Base-by-base conservation (phyloP, 92 coral and sea anemone species). In the Pocillopora meandrina region DNA sequence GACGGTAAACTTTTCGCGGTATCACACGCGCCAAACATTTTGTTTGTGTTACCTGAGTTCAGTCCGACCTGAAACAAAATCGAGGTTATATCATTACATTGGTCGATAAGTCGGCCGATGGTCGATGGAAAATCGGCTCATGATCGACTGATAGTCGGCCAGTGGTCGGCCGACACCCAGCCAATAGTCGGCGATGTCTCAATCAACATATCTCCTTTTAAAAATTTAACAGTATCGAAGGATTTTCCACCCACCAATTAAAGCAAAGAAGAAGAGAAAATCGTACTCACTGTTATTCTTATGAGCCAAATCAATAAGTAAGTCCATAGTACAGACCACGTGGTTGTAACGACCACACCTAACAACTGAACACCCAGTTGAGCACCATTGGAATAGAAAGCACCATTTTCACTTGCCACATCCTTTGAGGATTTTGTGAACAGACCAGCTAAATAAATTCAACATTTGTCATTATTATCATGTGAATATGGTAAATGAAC, bases 291-390 rank as follows among this genome's bases (percentile, higher is more conserved):
- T 79, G 98, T 94, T 62, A 93, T 67, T 75, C 93, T 97, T 77
- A 95, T 95, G 64, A 96, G 89, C 95, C 95, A 95, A n/a, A 93
- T 83, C 82, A 96, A 59, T n/a, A 91, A 65, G 65, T 87, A 90
- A 16, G 99, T 92, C 90, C 93, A 91, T 0, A 92, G 81, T 56
- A 88, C 86, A 63, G 99, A 89, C 99, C 99, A 96, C 15, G 83
- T 79, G 16, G 88, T 83, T 4, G 91, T 85, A n/a, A 91, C 82
- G 36, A 85, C 79, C 60, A 91, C 93, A 15, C 97, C 99, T 17
- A 96, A 92, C 15, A 96, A 68, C 81, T 96, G 99, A 5, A 91
- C 90, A 61, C 95, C 98, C 34, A 96, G 76, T 82, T 96, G 99
- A 71, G 74, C 87, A 14, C 90, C 89, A 70, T 91, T 87, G 36